Evolutionary conservation across 2,113 vertebrate species (phyloP).

Genomic region (Callorhinus ursinus): DNA sequence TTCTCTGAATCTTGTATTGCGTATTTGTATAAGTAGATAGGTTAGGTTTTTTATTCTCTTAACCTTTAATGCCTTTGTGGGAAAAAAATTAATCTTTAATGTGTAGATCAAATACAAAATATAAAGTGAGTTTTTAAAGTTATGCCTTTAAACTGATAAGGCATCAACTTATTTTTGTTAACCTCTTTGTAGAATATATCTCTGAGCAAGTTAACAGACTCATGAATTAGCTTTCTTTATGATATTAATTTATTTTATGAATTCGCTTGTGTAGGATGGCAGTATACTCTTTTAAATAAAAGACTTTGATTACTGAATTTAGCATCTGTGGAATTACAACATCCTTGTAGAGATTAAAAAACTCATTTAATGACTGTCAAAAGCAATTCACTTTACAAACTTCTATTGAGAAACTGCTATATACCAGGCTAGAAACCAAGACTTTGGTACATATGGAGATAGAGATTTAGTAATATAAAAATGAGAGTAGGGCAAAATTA

Average conservation of each 20-base stretch:
- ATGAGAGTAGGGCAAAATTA: background rate
- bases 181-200: background rate
- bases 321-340: background rate
- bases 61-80: background rate
- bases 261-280: background rate
- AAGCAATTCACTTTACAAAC: background rate
- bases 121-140: conserved; percentile 35
- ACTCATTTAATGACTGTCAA: background rate
- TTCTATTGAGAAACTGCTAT: background rate
- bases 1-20: conserved; percentile 26
- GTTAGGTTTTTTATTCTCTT: background rate
- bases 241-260: background rate
- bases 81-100: background rate
- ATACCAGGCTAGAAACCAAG: background rate
- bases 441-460: background rate
- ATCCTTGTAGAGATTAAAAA: background rate
- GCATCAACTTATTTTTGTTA: background rate
- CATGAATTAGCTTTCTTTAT: background rate
- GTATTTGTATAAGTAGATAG: background rate
- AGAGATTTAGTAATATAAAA: background rate
- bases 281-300: conserved; percentile 25
- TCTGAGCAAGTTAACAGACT: background rate
- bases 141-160: background rate
- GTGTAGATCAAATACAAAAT: background rate
- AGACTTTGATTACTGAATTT: background rate